These are phyloP conservation scores for Manis pentadactyla DNA, from an alignment of 2,797 vertebrate species.

Conservation along the genomic window DNA sequence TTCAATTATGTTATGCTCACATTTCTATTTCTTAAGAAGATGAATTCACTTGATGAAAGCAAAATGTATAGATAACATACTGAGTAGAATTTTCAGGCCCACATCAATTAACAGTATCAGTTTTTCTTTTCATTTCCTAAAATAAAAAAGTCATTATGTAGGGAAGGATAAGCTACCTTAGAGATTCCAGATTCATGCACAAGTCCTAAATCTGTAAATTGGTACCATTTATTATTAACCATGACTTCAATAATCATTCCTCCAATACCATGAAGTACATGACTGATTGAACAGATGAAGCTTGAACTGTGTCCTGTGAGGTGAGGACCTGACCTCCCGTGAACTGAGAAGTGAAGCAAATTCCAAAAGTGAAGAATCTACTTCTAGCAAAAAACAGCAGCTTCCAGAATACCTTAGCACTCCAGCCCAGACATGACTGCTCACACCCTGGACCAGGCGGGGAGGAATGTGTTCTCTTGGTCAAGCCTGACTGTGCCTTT, in stretches of 20 bases:
- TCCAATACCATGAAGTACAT: constrained; percentile 62
- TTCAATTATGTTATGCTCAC: not conserved
- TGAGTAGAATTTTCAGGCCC: not conserved
- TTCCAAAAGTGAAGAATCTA: constrained; percentile 33
- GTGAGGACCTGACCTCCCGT: constrained; percentile 12
- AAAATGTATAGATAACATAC: not conserved
- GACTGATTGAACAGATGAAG: constrained; percentile 59
- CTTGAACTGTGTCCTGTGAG: constrained; percentile 66
- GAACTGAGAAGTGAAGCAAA: constrained; percentile 61
- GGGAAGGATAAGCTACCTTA: not conserved
- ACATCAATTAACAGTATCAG: not conserved
- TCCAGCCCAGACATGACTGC: not conserved
- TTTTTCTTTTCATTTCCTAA: constrained; percentile 47
- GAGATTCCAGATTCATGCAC: not conserved
- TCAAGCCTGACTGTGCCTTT: not conserved
- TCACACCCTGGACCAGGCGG: not conserved
- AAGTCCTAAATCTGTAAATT: constrained; percentile 10
- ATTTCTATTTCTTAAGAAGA: not conserved
- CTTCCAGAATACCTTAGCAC: not conserved
- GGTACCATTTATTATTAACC: constrained; percentile 74
- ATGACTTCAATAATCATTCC: constrained; percentile 68
- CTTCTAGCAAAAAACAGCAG: not conserved
- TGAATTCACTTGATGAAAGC: not conserved
- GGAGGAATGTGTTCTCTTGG: not conserved
- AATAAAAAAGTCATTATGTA: not conserved